Conservation (phyloP, 2,888 invertebrate genomes). For the Oscheius sp. region DNA sequence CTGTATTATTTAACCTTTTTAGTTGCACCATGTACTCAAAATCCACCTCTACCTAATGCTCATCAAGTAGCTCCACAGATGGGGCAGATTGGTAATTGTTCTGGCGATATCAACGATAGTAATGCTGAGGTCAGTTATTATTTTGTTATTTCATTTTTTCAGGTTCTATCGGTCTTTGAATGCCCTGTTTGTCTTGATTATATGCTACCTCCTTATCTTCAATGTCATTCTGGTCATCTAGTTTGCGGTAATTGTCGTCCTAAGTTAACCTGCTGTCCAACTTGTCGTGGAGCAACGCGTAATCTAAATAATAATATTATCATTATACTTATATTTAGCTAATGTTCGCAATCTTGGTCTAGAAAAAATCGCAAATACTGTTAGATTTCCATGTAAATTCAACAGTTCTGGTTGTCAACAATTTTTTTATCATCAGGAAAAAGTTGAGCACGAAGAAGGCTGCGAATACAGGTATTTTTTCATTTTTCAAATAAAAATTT, state of each 20-base stretch:
- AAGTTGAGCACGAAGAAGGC: conserved; percentile 96
- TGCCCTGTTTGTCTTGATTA: conserved; percentile 94
- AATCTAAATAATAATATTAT: conserved; percentile 46
- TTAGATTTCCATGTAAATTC: conserved; percentile 99
- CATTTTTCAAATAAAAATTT: background rate
- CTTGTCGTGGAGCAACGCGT: conserved; percentile 91
- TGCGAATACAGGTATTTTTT: conserved; percentile 83
- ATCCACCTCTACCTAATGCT: too few species aligned
- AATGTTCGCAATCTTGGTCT: conserved; percentile 98
- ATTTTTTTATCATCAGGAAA: conserved; percentile 79
- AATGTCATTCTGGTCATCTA: conserved; percentile 88
- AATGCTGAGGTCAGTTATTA: conserved; percentile 43
- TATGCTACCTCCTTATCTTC: conserved; percentile 96
- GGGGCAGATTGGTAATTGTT: conserved; percentile 37
- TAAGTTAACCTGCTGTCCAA: conserved; percentile 95
- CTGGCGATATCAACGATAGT: conserved; percentile 37
- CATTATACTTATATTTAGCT: conserved; percentile 73
- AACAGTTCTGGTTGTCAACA: conserved; percentile 88
- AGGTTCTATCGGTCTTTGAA: conserved; percentile 71
- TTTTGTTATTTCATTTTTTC: background rate
- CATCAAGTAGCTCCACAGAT: conserved; percentile 45
- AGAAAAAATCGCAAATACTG: conserved; percentile 98
- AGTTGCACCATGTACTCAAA: conserved; percentile 30
- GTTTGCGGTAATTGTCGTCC: conserved; percentile 97
- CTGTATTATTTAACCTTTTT: background rate